phyloP scores from a whole-genome alignment of 2,797 vertebrate species.

The Neoniphon sammara region DNA sequence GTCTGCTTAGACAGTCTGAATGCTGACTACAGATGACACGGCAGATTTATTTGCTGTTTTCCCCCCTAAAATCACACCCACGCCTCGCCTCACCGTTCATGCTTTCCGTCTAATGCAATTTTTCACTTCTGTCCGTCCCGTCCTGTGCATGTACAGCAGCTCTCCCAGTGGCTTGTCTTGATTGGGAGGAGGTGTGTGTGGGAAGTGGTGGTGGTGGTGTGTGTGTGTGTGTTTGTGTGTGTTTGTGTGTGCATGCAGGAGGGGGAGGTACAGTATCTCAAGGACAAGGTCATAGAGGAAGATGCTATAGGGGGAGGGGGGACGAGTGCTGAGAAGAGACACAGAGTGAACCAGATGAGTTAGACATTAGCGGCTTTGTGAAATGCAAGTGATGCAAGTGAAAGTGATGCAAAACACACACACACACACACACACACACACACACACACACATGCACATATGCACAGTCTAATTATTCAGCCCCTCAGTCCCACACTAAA shows the following conservation, averaged over 20 bases:
- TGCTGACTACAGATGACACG: background rate
- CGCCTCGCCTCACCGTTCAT: background rate
- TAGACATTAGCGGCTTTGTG: background rate
- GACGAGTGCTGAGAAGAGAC: background rate
- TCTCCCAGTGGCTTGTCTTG: constrained; percentile 15
- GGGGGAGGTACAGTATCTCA: constrained; percentile 5
- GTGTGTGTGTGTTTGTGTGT: background rate
- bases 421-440: too few relatives aligned
- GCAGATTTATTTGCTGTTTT: background rate
- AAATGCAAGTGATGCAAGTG: background rate
- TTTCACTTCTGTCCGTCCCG: background rate
- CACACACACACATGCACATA: background rate
- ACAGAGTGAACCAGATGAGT: background rate
- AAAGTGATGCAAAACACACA: too few relatives aligned
- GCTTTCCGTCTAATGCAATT: constrained; percentile 4
- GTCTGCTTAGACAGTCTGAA: background rate
- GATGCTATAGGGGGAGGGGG: constrained; percentile 9
- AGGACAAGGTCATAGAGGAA: constrained; percentile 42
- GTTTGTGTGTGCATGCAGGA: background rate
- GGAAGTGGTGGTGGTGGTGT: background rate
- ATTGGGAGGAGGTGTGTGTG: constrained; percentile 15
- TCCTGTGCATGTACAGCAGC: constrained; percentile 9
- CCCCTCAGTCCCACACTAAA: background rate
- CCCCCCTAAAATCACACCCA: background rate
- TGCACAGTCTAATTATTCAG: background rate